phyloP scores from a whole-genome alignment of 53 echinoderm and acorn worm species.

The Mesocentrotus franciscanus region DNA sequence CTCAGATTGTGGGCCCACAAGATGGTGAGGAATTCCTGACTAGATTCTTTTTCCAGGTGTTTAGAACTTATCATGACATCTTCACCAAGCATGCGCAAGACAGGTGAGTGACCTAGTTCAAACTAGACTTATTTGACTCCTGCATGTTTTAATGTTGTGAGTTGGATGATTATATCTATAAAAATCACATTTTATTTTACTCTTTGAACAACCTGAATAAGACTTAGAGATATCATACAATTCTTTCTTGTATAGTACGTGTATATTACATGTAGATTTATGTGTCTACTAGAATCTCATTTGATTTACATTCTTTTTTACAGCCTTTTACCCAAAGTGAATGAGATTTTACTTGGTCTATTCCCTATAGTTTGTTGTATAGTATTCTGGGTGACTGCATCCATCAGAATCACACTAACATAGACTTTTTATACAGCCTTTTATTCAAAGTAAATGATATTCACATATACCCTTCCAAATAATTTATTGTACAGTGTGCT shows the following conservation, averaged over 20 bases:
- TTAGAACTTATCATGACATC: slow-evolving; percentile 76
- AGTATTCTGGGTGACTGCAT: slow-evolving; percentile 70
- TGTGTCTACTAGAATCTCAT: too few relatives aligned
- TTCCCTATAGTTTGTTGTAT: background rate
- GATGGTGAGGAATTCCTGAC: slow-evolving; percentile 81
- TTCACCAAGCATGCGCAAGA: slow-evolving; percentile 76
- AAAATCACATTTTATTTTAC: background rate
- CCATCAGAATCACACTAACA: too few relatives aligned
- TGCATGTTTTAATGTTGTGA: background rate
- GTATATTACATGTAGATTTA: too few relatives aligned
- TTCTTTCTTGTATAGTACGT: too few relatives aligned
- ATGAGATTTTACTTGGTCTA: too few relatives aligned
- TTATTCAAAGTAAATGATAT: too few relatives aligned
- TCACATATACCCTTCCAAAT: too few relatives aligned
- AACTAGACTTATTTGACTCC: background rate
- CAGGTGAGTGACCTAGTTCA: slow-evolving; percentile 27
- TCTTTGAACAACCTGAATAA: background rate
- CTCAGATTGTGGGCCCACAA: slow-evolving; percentile 75
- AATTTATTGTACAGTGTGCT: slow-evolving; percentile 63
- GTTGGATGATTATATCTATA: background rate
- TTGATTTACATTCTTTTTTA: too few relatives aligned
- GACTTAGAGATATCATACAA: too few relatives aligned
- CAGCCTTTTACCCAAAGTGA: too few relatives aligned
- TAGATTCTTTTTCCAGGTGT: slow-evolving; percentile 79
- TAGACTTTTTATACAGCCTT: too few relatives aligned